These are phyloP conservation scores for Hemiprocne comata DNA, from an alignment of 2,113 vertebrate species.

Conservation along the genomic window DNA sequence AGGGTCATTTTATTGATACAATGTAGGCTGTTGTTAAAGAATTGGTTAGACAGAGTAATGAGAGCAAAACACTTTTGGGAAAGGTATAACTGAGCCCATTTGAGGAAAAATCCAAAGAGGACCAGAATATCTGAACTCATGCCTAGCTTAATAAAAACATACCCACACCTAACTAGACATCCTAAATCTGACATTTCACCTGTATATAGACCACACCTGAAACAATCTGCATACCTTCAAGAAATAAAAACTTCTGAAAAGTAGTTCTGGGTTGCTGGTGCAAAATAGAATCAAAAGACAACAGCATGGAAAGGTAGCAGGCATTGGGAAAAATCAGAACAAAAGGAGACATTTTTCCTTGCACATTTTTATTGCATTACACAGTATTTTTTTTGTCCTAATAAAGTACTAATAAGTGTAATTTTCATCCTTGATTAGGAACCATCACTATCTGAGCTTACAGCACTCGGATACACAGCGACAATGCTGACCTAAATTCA, in stretches of 20 bases:
- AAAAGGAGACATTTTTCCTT: not conserved
- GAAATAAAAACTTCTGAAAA: not conserved
- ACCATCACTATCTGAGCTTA: not conserved
- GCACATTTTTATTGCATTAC: not conserved
- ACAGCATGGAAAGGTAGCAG: not conserved
- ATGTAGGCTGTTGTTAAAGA: not conserved
- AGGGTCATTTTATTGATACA: not conserved
- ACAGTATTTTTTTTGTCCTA: not conserved
- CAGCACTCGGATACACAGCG: not conserved
- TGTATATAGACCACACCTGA: not conserved
- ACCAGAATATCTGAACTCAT: not conserved
- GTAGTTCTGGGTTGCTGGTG: not conserved
- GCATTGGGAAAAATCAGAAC: not conserved
- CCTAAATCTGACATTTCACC: not conserved
- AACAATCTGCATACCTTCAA: not conserved
- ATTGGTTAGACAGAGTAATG: not conserved
- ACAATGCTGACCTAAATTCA: constrained; percentile 45
- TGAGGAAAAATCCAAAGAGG: not conserved
- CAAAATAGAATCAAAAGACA: not conserved
- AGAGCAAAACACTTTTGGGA: not conserved
- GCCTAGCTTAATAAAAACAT: not conserved
- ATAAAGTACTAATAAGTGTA: not conserved
- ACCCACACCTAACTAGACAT: not conserved
- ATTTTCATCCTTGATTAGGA: not conserved
- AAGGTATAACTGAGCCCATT: not conserved